Conservation (phyloP, 2,797 vertebrate genomes). For the Lepus oiostolus region DNA sequence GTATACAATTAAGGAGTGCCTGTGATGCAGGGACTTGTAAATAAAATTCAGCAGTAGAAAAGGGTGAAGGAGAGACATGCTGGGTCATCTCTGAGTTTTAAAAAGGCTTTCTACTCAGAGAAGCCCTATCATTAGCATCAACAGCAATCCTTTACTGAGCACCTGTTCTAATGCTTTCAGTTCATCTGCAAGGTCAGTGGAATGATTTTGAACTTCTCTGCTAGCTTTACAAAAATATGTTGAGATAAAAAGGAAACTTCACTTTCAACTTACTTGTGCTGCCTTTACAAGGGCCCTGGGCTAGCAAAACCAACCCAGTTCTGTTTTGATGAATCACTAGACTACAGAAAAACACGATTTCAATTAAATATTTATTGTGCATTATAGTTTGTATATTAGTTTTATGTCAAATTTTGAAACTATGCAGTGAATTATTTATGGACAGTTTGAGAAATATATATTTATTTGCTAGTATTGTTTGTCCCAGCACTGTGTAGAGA, state of each 20-base stretch:
- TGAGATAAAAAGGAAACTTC: neutral
- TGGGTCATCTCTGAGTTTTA: conserved; percentile 41
- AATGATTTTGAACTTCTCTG: conserved; percentile 61
- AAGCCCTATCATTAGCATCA: conserved; percentile 48
- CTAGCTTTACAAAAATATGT: conserved; percentile 53
- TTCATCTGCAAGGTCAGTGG: conserved; percentile 46
- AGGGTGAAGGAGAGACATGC: neutral
- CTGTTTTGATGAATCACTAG: conserved; percentile 22
- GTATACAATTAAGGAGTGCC: neutral
- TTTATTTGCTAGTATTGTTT: conserved; percentile 34
- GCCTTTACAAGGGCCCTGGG: neutral
- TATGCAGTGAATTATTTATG: conserved; percentile 34
- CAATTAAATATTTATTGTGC: conserved; percentile 50
- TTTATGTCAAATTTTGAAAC: conserved; percentile 51
- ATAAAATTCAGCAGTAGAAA: conserved; percentile 25
- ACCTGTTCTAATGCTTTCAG: conserved; percentile 39
- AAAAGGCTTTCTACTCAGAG: conserved; percentile 68
- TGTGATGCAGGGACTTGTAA: neutral
- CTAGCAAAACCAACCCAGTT: neutral
- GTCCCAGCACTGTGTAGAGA: conserved; percentile 30
- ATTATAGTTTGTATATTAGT: conserved; percentile 12
- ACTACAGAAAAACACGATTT: conserved; percentile 41
- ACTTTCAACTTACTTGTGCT: neutral
- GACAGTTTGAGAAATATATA: conserved; percentile 1
- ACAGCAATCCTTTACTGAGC: conserved; percentile 39